phyloP scores from a whole-genome alignment of 2,113 vertebrate species.

The Nipponia nippon region DNA sequence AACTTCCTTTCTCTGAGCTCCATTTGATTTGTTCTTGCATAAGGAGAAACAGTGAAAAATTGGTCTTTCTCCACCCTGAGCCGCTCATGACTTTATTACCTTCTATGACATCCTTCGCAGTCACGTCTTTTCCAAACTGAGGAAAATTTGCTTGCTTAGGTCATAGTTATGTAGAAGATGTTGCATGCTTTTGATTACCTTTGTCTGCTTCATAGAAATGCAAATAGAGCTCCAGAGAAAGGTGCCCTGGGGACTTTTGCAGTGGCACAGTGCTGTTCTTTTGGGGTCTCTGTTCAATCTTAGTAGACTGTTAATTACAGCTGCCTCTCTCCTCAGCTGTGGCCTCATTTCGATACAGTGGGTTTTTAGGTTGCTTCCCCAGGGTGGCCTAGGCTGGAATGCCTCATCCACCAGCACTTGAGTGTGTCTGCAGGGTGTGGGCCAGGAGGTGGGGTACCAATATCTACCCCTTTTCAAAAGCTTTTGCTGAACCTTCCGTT shows the following conservation, averaged over 20 bases:
- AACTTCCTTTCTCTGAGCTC: neutral
- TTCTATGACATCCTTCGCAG: neutral
- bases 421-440: neutral
- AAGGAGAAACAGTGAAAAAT: neutral
- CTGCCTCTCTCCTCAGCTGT: neutral
- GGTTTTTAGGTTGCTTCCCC: neutral
- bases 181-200: neutral
- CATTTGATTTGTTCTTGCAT: neutral
- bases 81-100: neutral
- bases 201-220: neutral
- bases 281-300: neutral
- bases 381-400: neutral
- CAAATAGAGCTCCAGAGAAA: fast-evolving
- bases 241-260: neutral
- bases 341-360: neutral
- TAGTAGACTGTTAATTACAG: neutral
- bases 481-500: neutral
- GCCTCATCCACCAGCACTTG: neutral
- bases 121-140: neutral
- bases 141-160: neutral
- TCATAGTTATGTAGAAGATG: neutral
- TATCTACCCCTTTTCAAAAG: fast-evolving
- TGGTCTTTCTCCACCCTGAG: fast-evolving
- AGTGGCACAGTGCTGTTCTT: neutral
- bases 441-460: too few relatives aligned